Evolutionary conservation across 1,140 invertebrate species (phyloP), one percentile per base, ranked within the genome.

Genomic region (Cydia splendana): DNA sequence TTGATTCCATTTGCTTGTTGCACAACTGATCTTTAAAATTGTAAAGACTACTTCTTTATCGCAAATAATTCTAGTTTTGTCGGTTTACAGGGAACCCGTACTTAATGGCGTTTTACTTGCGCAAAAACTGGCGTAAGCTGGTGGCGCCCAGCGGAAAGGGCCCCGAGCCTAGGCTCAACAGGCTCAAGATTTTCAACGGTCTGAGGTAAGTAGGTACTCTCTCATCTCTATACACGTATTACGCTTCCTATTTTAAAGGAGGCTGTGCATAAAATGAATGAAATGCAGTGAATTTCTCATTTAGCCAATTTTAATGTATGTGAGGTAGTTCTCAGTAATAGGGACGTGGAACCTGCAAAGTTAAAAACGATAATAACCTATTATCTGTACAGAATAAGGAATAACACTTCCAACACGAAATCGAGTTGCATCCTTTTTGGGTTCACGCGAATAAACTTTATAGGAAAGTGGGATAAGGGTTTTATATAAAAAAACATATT

Each of bases 381-480:
- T 38, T 6, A 7, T 10, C 9, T 42, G 38, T 1, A 9, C 45
- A 48, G 45, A 48, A 48, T 48, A 48, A 48, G 13, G 45, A 48
- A 48, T 62, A 62, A 24, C 10, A 10, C 6, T 67, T 71, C 45
- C 34, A 12, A 69, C 38, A 76, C 65, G 62, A 71, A 53, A 76
- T 74, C 74, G 75, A 81, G 86, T 78, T 86, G 77, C 80, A 87
- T 81, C 80, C 53, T 75, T 84, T 74, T 86, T 81, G 75, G 38
- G 74, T 75, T 79, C 65, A 82, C 76, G 84, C 88, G 85, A 91
- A 92, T 92, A 90, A 91, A 91, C 82, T 92, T 92, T 91, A 92
- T 92, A 86, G 83, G 86, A 89, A 87, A 91, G 82, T 89, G 83
- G 87, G 83, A 87, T 87, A 90, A 91, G 88, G 83, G 88, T 89